Conservation (phyloP, 2,797 vertebrate genomes). For the Syngnathus rostellatus region DNA sequence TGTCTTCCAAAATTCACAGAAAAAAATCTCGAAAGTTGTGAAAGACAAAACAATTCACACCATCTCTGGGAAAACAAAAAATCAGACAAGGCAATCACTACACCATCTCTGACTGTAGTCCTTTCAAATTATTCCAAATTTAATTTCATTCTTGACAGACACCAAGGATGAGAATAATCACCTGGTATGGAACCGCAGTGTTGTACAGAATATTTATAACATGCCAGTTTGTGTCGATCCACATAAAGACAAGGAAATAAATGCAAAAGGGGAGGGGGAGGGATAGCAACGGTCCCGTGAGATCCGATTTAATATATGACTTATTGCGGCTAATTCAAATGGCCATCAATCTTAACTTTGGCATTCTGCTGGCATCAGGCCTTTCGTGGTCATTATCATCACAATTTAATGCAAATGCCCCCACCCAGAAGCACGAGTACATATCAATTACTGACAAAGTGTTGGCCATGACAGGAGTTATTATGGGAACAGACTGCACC, state of each 20-base stretch:
- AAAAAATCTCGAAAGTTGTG: no score
- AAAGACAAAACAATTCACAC: no score
- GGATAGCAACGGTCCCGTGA: slow-evolving; percentile 36
- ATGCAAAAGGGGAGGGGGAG: slow-evolving; percentile 24
- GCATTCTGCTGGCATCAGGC: slow-evolving; percentile 67
- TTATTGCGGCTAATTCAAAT: slow-evolving; percentile 72
- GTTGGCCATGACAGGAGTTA: slow-evolving; percentile 55
- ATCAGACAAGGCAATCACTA: background rate
- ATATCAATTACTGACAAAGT: slow-evolving; percentile 15
- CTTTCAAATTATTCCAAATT: background rate
- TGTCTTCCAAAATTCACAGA: slow-evolving; percentile 17
- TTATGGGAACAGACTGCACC: slow-evolving; percentile 64
- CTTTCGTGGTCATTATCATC: slow-evolving; percentile 71
- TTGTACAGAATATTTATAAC: slow-evolving; percentile 32
- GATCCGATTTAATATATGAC: slow-evolving; percentile 64
- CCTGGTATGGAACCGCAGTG: slow-evolving; percentile 18
- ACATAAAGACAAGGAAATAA: slow-evolving; percentile 50
- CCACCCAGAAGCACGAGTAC: slow-evolving; percentile 55
- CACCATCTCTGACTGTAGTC: background rate
- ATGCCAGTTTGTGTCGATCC: slow-evolving; percentile 23
- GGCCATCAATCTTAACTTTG: slow-evolving; percentile 63
- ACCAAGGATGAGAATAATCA: slow-evolving; percentile 9
- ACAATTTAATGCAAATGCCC: slow-evolving; percentile 75
- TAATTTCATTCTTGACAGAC: slow-evolving; percentile 10
- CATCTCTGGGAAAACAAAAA: no score